A percentile compares a stretch with the other conserved stretches of the same genome.
These are phyloP conservation scores for Manis crassicaudata DNA, from an alignment of 2,797 vertebrate species.

Conservation along the genomic window DNA sequence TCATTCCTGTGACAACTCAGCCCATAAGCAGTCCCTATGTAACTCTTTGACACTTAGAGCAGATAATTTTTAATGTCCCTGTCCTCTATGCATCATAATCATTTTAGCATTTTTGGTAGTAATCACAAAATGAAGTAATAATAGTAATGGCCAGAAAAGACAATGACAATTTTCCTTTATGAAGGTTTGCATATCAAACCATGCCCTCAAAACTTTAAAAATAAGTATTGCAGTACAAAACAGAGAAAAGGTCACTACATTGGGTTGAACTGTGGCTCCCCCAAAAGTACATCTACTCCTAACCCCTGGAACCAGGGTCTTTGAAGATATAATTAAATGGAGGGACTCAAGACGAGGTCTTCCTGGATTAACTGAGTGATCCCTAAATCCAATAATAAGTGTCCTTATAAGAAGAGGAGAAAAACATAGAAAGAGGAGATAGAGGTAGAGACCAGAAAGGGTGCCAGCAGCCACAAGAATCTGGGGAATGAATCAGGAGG, in stretches of 20 bases:
- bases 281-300: not conserved
- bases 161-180: not conserved
- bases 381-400: not conserved
- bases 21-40: not conserved
- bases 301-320: not conserved
- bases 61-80: not conserved
- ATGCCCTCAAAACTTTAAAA: not conserved
- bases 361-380: not conserved
- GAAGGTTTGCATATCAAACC: slow-evolving; percentile 10
- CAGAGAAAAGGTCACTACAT: not conserved
- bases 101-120: not conserved
- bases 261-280: not conserved
- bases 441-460: not conserved
- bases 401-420: not conserved
- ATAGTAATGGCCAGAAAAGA: not conserved
- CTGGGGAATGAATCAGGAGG: not conserved
- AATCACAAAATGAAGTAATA: not conserved
- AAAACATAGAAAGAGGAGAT: not conserved
- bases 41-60: not conserved
- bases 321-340: not conserved
- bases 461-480: not conserved
- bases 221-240: not conserved
- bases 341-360: not conserved
- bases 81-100: not conserved
- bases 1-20: not conserved